Conservation (phyloP, 2,113 vertebrate genomes). For the Riparia riparia region DNA sequence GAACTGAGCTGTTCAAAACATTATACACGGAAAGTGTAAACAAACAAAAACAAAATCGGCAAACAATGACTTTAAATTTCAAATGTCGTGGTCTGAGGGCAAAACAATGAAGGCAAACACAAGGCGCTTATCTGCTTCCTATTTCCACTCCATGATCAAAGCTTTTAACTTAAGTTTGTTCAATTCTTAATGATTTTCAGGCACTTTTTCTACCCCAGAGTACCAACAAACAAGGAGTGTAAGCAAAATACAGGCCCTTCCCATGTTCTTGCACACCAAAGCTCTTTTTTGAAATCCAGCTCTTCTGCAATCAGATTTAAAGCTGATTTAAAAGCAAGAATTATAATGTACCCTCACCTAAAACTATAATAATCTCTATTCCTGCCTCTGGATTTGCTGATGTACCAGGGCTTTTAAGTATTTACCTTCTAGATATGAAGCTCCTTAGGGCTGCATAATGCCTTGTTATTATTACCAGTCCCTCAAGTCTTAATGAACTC, state of each 20-base stretch:
- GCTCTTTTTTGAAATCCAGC: not conserved
- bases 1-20: not conserved
- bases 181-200: not conserved
- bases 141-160: not conserved
- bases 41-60: not conserved
- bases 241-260: not conserved
- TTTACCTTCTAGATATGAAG: constrained; percentile 62
- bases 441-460: constrained; percentile 10
- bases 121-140: not conserved
- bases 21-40: not conserved
- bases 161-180: not conserved
- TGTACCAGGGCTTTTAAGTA: constrained; percentile 43
- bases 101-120: not conserved
- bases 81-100: not conserved
- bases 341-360: constrained; percentile 17
- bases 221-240: not conserved
- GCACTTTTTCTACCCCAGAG: not conserved
- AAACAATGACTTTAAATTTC: not conserved
- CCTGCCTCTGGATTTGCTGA: constrained; percentile 47
- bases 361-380: constrained; percentile 58
- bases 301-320: constrained; percentile 23
- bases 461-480: constrained; percentile 45
- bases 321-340: constrained; percentile 39
- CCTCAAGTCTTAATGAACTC: constrained; percentile 46
- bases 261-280: not conserved